Evolutionary conservation across 2,888 invertebrate species (phyloP), one percentile per base, ranked within the genome.

Genomic region (Machimus atricapillus): DNA sequence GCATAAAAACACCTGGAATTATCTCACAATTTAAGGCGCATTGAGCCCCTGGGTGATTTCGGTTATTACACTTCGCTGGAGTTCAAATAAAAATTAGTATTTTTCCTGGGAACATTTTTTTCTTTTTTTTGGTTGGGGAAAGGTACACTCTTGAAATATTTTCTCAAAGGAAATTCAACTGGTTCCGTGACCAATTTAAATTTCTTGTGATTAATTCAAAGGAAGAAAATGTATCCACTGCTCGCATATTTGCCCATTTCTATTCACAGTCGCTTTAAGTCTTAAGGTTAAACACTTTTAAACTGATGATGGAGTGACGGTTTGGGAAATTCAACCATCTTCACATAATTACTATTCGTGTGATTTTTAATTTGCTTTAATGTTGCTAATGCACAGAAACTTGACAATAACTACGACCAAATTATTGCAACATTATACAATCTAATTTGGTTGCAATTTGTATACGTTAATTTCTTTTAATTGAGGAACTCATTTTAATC

Each of bases 21-120:
- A 82, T 82, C 82, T 66, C 82, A 82, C 82, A 58, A 82, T 66
- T 66, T 37, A 66, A 66, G 23, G 66, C 66, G 23, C 27, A 66
- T 27, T 19, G 66, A 58, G 66, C 66, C 31, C 31, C 37, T 31
- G 58, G 34, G 37, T 34, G 43, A 82, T 82, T 82, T 82, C 66
- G 56, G 56, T 82, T 82, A 58, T 66, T 66, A 31, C 58, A 23
- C 58, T 82, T 19, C 19, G 82, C 14, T 58, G 34, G 58, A 82
- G 66, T 66, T 66, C 66, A 66, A 66, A 66, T 58, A 58, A 58
- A 58, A 58, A 58, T 58, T 58, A 58, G 23, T 58, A 58, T 66
- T 66, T 66, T 66, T 12, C 23, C 66, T 23, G 23, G 66, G 66
- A 23, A 46, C 3, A 43, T 46, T 2, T 46, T 43, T 43, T 12